Evolutionary conservation across 1,140 invertebrate species (phyloP).

Genomic region (Pseudomyrmex gracilis): DNA sequence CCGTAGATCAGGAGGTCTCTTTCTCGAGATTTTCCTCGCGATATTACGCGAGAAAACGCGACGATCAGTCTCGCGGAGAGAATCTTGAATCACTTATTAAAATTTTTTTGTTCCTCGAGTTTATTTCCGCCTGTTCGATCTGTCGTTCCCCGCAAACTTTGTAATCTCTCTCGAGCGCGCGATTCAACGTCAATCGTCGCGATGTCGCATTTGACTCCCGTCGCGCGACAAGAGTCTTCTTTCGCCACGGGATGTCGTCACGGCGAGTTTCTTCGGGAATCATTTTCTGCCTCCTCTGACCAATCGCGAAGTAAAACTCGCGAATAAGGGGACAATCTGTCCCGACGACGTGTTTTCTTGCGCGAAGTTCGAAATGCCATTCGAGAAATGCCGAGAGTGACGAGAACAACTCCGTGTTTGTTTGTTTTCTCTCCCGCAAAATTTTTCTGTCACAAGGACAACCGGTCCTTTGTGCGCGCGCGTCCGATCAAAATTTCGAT

Average conservation of each 20-base stretch:
- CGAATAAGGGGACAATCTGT: constrained; percentile 27
- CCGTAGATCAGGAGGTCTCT: not conserved
- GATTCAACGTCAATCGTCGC: constrained; percentile 16
- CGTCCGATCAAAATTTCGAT: not conserved
- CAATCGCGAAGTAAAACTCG: constrained; percentile 21
- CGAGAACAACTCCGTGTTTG: too few relatives aligned
- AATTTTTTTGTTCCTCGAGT: too few relatives aligned
- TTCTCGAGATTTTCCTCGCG: not conserved
- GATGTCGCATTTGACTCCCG: constrained; percentile 29
- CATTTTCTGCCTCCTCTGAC: not conserved
- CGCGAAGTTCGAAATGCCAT: not conserved
- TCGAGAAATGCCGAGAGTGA: not conserved
- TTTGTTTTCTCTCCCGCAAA: not conserved
- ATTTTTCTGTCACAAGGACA: not conserved
- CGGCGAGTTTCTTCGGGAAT: constrained; percentile 27
- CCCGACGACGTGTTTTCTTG: not conserved
- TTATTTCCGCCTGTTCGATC: not conserved
- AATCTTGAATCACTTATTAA: too few relatives aligned
- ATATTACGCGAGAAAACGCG: too few relatives aligned
- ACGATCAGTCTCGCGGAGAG: too few relatives aligned
- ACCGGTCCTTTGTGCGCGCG: not conserved
- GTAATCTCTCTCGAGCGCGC: not conserved
- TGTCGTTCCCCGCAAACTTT: not conserved
- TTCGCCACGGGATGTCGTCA: constrained; percentile 39
- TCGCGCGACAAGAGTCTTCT: constrained; percentile 19